phyloP scores from a whole-genome alignment of 2,888 invertebrate genomes.

The Nomada goodeniana region DNA sequence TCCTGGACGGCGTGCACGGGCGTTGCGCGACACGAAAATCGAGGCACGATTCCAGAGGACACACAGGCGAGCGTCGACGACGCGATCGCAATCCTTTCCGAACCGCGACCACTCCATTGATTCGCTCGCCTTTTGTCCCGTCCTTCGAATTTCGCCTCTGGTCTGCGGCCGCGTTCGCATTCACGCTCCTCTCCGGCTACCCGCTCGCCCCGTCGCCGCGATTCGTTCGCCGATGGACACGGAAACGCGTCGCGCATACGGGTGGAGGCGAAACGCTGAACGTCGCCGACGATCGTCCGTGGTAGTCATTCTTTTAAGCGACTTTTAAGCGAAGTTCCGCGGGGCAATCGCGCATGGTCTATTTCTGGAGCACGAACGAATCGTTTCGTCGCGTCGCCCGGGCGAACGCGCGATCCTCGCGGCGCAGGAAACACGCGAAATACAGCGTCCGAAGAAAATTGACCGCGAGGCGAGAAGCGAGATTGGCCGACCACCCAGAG shows the following conservation, averaged over 20 bases:
- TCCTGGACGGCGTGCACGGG: neutral
- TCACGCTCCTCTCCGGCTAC: neutral
- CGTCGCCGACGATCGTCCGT: neutral
- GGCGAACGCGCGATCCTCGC: too few species aligned
- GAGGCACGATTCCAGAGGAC: neutral
- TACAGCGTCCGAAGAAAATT: neutral
- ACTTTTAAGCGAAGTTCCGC: neutral
- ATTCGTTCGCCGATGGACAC: conserved; percentile 10
- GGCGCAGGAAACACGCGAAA: neutral
- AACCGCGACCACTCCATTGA: neutral
- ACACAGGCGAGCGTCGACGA: neutral
- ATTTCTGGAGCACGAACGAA: too few species aligned
- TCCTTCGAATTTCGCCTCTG: neutral
- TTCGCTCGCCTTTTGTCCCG: conserved; percentile 28
- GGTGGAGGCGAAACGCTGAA: neutral
- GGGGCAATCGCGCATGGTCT: too few species aligned
- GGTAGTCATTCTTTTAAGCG: neutral
- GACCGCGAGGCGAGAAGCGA: conserved; percentile 6
- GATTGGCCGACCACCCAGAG: conserved; percentile 8
- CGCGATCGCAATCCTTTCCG: conserved; percentile 7
- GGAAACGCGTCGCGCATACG: conserved; percentile 27
- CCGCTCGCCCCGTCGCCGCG: neutral
- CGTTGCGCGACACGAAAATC: neutral
- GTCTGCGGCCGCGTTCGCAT: conserved; percentile 15
- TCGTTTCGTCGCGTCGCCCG: too few species aligned